These are phyloP conservation scores for Origma solitaria DNA, from an alignment of 2,113 vertebrate genomes.

Conservation along the genomic window DNA sequence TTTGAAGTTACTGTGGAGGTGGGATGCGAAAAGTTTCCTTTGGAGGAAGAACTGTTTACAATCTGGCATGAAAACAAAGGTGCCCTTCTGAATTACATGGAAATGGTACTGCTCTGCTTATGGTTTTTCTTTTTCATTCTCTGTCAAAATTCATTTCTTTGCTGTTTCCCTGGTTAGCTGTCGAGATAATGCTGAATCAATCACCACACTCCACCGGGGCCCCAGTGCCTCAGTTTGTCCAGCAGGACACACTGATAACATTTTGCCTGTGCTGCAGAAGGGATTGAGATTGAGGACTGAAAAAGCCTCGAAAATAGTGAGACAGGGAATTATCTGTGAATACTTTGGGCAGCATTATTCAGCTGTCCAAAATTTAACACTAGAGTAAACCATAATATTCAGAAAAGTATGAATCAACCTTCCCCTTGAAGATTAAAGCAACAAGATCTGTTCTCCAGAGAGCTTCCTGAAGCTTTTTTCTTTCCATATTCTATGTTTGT, in stretches of 20 bases:
- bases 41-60: constrained; percentile 85
- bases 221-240: neutral
- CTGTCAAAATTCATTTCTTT: neutral
- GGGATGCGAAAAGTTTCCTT: constrained; percentile 93
- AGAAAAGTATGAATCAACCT: neutral
- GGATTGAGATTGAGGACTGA: neutral
- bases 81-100: constrained; percentile 84
- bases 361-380: neutral
- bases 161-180: neutral
- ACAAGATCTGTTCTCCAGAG: neutral
- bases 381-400: neutral
- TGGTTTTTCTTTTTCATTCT: neutral
- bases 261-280: neutral
- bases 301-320: neutral
- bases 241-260: neutral
- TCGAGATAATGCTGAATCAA: neutral
- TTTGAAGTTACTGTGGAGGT: constrained; percentile 95
- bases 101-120: constrained; percentile 77
- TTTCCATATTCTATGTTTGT: neutral
- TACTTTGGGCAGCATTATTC: neutral
- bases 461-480: neutral
- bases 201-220: neutral
- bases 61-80: constrained; percentile 94
- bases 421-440: neutral
- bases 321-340: neutral